A percentile compares a stretch with the other conserved stretches of the same genome.
Evolutionary conservation across 2,888 invertebrate genomes (phyloP).

Genomic region (Volucella zonaria): DNA sequence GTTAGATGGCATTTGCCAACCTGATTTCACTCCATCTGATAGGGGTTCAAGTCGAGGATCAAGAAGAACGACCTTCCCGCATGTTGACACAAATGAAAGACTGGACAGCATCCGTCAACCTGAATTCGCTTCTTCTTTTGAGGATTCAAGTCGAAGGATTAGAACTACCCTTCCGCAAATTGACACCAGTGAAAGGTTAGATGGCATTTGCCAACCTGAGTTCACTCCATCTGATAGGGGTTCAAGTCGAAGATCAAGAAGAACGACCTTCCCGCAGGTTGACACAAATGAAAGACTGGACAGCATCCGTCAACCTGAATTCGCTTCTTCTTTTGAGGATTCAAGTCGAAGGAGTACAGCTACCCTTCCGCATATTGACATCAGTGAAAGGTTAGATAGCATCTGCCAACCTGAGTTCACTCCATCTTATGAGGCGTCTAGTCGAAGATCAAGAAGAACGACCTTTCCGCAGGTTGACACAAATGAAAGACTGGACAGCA

Average conservation of each 20-base stretch:
- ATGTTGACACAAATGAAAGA: neutral
- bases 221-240: too few species aligned
- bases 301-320: neutral
- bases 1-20: neutral
- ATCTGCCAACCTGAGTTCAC: neutral
- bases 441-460: too few species aligned
- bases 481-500: too few species aligned
- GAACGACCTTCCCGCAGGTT: too few species aligned
- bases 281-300: too few species aligned
- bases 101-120: slow-evolving; percentile 19
- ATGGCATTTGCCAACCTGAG: neutral
- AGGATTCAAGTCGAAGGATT: slow-evolving; percentile 1
- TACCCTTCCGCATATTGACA: neutral
- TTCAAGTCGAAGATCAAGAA: too few species aligned
- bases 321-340: slow-evolving; percentile 8
- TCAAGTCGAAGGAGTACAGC: neutral
- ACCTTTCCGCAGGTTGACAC: too few species aligned
- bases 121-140: slow-evolving; percentile 15
- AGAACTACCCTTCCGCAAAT: neutral
- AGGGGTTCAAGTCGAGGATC: too few species aligned
- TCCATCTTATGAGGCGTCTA: too few species aligned
- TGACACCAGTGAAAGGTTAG: neutral
- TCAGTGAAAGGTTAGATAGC: neutral
- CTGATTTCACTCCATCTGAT: too few species aligned
- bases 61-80: too few species aligned